These are phyloP conservation scores for Dolichallabes microphthalmus DNA, from an alignment of 2,113 vertebrate species.

Conservation along the genomic window DNA sequence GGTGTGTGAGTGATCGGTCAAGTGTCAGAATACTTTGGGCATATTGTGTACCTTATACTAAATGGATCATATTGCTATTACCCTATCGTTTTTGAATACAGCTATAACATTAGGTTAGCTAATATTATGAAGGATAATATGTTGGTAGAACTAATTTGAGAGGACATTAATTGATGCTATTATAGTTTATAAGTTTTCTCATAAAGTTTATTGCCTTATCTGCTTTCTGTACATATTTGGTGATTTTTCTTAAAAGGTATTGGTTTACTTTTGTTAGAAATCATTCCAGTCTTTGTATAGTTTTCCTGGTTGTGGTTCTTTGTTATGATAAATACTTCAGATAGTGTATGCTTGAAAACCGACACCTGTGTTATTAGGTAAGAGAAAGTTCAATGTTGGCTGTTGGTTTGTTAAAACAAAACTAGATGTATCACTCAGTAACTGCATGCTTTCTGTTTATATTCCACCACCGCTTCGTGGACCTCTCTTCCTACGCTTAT, in stretches of 20 bases:
- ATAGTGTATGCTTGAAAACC: neutral
- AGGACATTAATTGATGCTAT: neutral
- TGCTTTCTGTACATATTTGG: neutral
- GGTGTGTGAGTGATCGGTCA: neutral
- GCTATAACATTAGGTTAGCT: neutral
- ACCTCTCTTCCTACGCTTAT: slow-evolving; percentile 59
- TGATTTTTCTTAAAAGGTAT: neutral
- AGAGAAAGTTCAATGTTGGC: neutral
- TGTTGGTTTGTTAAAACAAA: neutral
- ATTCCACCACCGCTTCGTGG: slow-evolving; percentile 36
- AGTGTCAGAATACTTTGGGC: neutral
- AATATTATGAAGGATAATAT: neutral
- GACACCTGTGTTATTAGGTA: neutral
- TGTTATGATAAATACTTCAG: neutral
- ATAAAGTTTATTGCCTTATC: neutral
- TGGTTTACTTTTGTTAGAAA: neutral
- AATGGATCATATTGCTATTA: neutral
- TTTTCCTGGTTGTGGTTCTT: neutral
- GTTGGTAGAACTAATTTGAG: neutral
- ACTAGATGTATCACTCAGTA: neutral
- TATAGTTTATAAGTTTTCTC: neutral
- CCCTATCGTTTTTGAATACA: neutral
- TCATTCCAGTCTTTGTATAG: neutral
- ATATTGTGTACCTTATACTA: neutral
- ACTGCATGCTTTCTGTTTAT: neutral